Conservation (phyloP, 2,888 invertebrate genomes). For the Dexiosoma caninum region DNA sequence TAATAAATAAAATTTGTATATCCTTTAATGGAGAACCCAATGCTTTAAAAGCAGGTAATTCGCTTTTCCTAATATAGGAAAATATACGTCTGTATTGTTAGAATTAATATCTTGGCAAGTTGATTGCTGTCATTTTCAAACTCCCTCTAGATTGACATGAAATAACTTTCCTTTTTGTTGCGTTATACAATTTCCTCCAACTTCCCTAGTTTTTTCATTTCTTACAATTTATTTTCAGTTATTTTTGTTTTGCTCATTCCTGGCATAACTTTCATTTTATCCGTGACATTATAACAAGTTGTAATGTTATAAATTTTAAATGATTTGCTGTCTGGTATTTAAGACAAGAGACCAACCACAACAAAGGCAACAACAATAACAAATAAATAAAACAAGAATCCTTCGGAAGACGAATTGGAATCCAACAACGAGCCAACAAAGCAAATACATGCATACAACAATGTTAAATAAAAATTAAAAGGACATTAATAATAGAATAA, state of each 20-base stretch:
- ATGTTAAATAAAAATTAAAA: slow-evolving; percentile 53
- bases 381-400: slow-evolving; percentile 15
- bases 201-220: not conserved
- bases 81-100: too few species aligned
- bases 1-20: too few species aligned
- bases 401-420: slow-evolving; percentile 1
- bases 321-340: slow-evolving; percentile 57
- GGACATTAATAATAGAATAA: slow-evolving; percentile 54
- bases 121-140: not conserved
- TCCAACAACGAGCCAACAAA: not conserved
- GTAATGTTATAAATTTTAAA: slow-evolving; percentile 62
- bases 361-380: slow-evolving; percentile 21
- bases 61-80: too few species aligned
- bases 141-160: not conserved
- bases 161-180: not conserved
- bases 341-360: slow-evolving; percentile 48
- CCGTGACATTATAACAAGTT: slow-evolving; percentile 53
- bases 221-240: not conserved
- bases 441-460: not conserved
- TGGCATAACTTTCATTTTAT: slow-evolving; percentile 31
- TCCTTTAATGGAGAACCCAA: too few species aligned
- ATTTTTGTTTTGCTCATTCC: not conserved
- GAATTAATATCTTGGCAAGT: too few species aligned
- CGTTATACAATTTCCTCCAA: not conserved
- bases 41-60: too few species aligned